A percentile compares a stretch with the other conserved stretches of the same genome.
These are phyloP conservation scores for Thelaira solivaga DNA, from an alignment of 2,888 invertebrate species.

Conservation along the genomic window DNA sequence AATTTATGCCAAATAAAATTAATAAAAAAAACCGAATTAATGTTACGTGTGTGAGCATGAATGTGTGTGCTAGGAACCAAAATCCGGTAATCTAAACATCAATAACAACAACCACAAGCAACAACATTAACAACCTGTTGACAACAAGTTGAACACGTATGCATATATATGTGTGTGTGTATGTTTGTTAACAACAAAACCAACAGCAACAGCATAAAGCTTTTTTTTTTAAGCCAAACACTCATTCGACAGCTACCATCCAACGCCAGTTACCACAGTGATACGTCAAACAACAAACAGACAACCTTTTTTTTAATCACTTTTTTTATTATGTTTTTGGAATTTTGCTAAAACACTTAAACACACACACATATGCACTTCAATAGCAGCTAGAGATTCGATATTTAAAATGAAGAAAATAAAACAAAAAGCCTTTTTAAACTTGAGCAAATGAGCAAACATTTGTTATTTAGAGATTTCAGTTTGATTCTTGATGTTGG, in stretches of 20 bases:
- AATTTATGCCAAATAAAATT: background rate
- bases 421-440: too few relatives aligned
- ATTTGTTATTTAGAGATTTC: constrained; percentile 64
- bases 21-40: background rate
- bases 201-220: constrained; percentile 48
- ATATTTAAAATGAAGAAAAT: too few relatives aligned
- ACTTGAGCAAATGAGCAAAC: constrained; percentile 51
- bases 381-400: constrained; percentile 28
- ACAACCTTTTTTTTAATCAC: constrained; percentile 14
- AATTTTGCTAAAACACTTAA: constrained; percentile 16
- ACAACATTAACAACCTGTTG: constrained; percentile 63
- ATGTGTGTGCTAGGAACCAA: constrained; percentile 37
- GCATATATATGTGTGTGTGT: too few relatives aligned
- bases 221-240: too few relatives aligned
- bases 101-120: constrained; percentile 66
- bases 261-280: constrained; percentile 46
- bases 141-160: constrained; percentile 63
- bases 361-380: background rate
- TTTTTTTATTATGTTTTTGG: constrained; percentile 3
- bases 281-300: constrained; percentile 60
- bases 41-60: constrained; percentile 2
- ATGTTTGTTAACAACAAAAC: constrained; percentile 46
- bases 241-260: constrained; percentile 46
- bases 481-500: constrained; percentile 77
- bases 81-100: constrained; percentile 56